These are phyloP conservation scores for Melieria picta DNA, from an alignment of 2,888 invertebrate species.

Conservation along the genomic window DNA sequence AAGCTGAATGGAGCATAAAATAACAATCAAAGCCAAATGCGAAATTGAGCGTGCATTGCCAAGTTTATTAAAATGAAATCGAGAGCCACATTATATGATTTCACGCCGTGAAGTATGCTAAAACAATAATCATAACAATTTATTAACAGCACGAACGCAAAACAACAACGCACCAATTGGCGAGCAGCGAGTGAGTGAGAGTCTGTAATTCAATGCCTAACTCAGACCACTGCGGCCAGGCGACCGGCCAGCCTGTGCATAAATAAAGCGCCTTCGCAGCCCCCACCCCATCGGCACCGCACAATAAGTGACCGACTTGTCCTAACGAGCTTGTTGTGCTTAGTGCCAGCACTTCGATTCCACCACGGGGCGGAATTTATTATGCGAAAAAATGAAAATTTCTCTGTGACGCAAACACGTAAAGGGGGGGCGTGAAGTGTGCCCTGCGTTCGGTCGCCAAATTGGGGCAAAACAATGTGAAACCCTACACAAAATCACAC, in stretches of 20 bases:
- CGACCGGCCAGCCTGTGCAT: too few species aligned
- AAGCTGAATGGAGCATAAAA: slow-evolving; percentile 50
- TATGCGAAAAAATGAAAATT: slow-evolving; percentile 14
- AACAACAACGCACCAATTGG: slow-evolving; percentile 9
- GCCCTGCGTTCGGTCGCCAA: too few species aligned
- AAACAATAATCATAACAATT: slow-evolving; percentile 34
- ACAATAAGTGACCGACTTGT: background rate
- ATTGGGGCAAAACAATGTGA: too few species aligned
- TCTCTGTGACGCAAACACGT: too few species aligned
- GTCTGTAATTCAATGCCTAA: slow-evolving; percentile 21
- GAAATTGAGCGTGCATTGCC: slow-evolving; percentile 19
- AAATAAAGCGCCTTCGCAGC: background rate
- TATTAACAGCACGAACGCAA: slow-evolving; percentile 23
- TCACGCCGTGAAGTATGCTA: slow-evolving; percentile 48
- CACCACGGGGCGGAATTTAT: slow-evolving; percentile 23
- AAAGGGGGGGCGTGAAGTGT: too few species aligned
- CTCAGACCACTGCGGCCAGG: background rate
- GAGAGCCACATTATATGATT: slow-evolving; percentile 49
- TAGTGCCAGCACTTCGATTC: background rate
- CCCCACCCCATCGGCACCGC: background rate
- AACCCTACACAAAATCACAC: too few species aligned
- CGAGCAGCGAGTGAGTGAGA: background rate
- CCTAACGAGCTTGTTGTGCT: background rate
- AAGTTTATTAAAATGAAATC: slow-evolving; percentile 55
- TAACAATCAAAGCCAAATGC: slow-evolving; percentile 56